Base-by-base conservation (phyloP, 1,140 invertebrate genomes). In the Drosophila sturtevanti region DNA sequence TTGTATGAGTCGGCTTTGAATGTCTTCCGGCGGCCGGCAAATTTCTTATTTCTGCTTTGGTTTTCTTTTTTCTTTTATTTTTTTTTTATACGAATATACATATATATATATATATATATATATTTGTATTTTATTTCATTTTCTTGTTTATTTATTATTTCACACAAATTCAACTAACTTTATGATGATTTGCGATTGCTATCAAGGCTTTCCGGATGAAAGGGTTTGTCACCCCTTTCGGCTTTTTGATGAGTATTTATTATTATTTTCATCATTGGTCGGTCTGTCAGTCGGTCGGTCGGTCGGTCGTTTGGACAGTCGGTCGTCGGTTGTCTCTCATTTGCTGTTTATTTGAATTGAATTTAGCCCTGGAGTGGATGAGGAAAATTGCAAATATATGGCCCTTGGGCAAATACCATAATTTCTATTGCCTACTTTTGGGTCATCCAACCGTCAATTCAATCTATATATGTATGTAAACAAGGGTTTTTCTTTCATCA, bases 1-100 rank as follows among this genome's bases (percentile, higher is more conserved):
- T 22, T 52, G 18, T 76, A 61, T 73, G 64, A 48, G 71, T 74
- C 62, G 75, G 70, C 65, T 77, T 77, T 74, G 63, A 65, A 71
- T 77, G 70, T 77, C 74, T 77, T 73, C 70, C 70, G 68, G 58
- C 22, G 55, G 70, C 31, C 52, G 27, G 52, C 52, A 54, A 54
- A 54, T 58, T 56, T 56, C 48, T 18, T 62, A 63, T 66, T 63
- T 70, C 5, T 31, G 27, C 27, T 31, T 31, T 31, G 27, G 4
- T 31, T 31, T 44, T 41, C 22, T 11, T 6, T 18, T 18, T 11
- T 6, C 52, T 27, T 37, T 58, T 11, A 1, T 18, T 18, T 11
- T 6, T 60, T 27, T 37, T 58, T 4, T 16, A 2, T 31, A n/a
- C n/a, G n/a, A n/a, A n/a, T n/a, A n/a, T n/a, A n/a, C n/a, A n/a